These are phyloP conservation scores for Lycocerus yunnanus DNA, from an alignment of 2,888 invertebrate species.

Conservation along the genomic window DNA sequence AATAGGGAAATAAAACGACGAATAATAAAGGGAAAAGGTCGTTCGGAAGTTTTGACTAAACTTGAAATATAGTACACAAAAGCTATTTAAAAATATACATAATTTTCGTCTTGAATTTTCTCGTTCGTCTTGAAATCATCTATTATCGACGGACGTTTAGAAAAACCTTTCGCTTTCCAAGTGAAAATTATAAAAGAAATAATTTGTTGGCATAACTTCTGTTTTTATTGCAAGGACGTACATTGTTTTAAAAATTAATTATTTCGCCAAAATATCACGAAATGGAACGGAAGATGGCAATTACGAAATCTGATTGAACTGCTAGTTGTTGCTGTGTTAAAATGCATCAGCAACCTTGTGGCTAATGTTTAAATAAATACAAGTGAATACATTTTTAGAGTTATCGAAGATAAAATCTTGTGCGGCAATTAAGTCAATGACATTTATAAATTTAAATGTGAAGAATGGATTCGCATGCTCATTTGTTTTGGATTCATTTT, in stretches of 20 bases:
- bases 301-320: constrained; percentile 12
- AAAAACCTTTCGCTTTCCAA: background rate
- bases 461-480: background rate
- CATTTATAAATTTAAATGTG: background rate
- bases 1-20: background rate
- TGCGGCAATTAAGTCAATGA: background rate
- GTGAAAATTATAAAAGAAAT: background rate
- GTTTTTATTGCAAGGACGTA: background rate
- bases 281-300: constrained; percentile 15
- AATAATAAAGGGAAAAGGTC: background rate
- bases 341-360: constrained; percentile 17
- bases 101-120: too few species aligned
- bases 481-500: background rate
- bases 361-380: background rate
- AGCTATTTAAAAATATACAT: too few species aligned
- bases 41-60: background rate
- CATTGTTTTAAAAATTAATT: background rate
- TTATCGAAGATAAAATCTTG: background rate
- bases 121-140: background rate
- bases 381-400: background rate
- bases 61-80: too few species aligned
- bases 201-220: background rate
- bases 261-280: background rate
- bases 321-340: constrained; percentile 12
- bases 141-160: too few species aligned